Percentiles rank a stretch among this genome's conserved stretches.
phyloP scores from a whole-genome alignment of 2,113 vertebrate species.

The Microcebus lehilahytsara region DNA sequence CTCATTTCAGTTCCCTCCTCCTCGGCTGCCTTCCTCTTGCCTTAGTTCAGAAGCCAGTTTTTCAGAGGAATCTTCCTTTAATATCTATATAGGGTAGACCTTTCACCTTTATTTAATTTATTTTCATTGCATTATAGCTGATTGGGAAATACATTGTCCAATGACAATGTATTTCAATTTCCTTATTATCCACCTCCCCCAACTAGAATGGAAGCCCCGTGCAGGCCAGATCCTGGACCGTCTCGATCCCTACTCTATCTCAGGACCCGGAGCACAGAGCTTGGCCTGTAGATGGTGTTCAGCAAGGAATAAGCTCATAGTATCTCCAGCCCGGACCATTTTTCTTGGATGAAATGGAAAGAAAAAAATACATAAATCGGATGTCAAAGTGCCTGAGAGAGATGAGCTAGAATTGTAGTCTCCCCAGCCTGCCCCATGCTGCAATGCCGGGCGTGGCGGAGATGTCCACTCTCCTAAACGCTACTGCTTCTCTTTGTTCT shows the following conservation, averaged over 20 bases:
- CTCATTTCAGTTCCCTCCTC: background rate
- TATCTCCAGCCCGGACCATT: background rate
- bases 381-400: background rate
- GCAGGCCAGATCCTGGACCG: background rate
- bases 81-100: background rate
- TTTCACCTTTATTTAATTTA: background rate
- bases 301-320: background rate
- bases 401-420: background rate
- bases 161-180: background rate
- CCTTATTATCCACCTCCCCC: background rate
- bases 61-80: background rate
- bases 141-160: background rate
- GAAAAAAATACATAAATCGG: background rate
- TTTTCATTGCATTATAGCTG: background rate
- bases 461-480: background rate
- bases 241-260: background rate
- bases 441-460: background rate
- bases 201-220: background rate
- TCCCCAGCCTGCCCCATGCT: rapidly evolving
- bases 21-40: background rate
- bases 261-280: background rate
- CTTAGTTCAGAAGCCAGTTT: background rate
- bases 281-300: background rate
- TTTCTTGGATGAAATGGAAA: background rate
- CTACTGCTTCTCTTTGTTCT: background rate